These are phyloP conservation scores for Grallaria varia DNA, from an alignment of 2,113 vertebrate genomes.

Conservation along the genomic window DNA sequence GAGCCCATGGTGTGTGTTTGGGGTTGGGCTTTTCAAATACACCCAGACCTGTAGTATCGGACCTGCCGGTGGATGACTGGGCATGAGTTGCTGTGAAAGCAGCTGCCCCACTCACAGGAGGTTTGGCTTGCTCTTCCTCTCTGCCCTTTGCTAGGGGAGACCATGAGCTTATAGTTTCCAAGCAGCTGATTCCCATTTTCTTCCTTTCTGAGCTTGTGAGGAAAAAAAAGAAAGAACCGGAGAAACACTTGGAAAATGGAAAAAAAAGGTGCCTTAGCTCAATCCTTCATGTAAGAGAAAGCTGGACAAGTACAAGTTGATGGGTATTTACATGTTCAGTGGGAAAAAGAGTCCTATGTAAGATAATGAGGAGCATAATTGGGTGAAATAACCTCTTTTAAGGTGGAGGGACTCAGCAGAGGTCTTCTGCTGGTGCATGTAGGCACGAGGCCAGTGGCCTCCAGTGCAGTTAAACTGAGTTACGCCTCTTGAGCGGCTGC, in stretches of 20 bases:
- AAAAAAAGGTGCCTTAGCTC: neutral
- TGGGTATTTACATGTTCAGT: neutral
- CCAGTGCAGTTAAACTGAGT: neutral
- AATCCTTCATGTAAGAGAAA: neutral
- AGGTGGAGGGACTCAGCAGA: neutral
- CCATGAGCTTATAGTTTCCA: neutral
- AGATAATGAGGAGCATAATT: neutral
- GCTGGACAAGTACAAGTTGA: neutral
- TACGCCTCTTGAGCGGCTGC: neutral
- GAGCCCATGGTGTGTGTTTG: neutral
- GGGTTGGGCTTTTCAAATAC: neutral
- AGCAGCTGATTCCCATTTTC: neutral
- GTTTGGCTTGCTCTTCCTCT: neutral
- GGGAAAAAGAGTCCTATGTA: neutral
- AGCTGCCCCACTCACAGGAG: neutral
- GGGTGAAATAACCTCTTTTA: neutral
- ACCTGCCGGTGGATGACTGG: neutral
- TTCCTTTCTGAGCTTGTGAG: neutral
- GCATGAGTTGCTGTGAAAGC: neutral
- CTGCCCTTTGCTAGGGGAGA: neutral
- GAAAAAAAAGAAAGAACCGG: neutral
- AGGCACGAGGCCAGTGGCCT: constrained; percentile 7
- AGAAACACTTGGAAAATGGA: neutral
- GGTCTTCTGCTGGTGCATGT: neutral
- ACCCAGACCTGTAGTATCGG: neutral